Conservation (phyloP, 2,797 vertebrate species). For the Coracias cyanogaster region DNA sequence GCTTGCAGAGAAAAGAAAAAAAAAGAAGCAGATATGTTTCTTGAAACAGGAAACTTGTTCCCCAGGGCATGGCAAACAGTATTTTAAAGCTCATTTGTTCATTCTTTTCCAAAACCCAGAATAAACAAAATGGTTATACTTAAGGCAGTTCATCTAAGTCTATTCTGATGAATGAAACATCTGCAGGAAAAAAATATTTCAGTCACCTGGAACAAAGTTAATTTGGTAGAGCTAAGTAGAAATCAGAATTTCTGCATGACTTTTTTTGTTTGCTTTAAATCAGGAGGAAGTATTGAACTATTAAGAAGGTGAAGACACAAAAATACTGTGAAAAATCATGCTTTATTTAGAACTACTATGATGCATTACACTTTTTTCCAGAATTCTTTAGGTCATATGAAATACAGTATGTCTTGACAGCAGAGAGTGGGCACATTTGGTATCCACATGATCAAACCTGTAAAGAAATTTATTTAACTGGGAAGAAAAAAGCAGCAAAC, state of each 20-base stretch:
- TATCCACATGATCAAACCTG: neutral
- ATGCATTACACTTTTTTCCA: neutral
- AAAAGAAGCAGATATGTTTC: neutral
- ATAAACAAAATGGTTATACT: neutral
- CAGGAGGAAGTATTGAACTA: neutral
- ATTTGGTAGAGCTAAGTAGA: neutral
- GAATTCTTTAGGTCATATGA: neutral
- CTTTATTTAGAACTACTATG: neutral
- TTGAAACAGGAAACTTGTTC: slow-evolving; percentile 15
- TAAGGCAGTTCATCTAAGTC: neutral
- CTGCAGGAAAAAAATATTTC: neutral
- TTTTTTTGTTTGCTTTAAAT: neutral
- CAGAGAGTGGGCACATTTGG: neutral
- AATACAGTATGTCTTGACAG: neutral
- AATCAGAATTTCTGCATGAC: neutral
- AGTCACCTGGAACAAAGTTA: neutral
- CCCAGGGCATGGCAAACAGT: neutral
- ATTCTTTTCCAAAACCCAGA: neutral
- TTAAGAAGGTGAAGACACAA: neutral
- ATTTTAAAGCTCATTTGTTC: slow-evolving; percentile 17
- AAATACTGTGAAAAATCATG: neutral
- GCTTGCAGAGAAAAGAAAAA: neutral
- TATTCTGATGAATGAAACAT: neutral
- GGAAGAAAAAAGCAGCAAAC: neutral
- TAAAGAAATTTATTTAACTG: neutral